phyloP scores from a whole-genome alignment of 2,888 invertebrate species.

The Dryococelus australis region DNA sequence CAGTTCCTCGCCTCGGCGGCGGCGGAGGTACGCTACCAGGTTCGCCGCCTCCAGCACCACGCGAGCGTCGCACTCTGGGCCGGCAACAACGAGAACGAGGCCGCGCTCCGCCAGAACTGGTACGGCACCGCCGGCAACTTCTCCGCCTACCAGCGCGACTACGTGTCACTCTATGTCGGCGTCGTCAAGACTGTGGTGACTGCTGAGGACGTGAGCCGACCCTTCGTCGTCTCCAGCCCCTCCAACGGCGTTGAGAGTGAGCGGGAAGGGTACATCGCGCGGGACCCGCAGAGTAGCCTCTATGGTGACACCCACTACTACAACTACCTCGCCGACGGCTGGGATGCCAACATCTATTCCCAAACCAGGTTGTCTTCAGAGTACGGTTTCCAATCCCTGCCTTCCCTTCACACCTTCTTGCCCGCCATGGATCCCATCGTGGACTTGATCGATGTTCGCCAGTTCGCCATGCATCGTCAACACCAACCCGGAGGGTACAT shows the following conservation, averaged over 20 bases:
- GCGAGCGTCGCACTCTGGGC: constrained; percentile 89
- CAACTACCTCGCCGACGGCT: constrained; percentile 69
- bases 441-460: constrained; percentile 64
- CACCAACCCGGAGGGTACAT: constrained; percentile 81
- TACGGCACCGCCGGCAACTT: constrained; percentile 60
- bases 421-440: constrained; percentile 63
- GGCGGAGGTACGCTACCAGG: constrained; percentile 81
- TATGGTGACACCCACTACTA: constrained; percentile 81
- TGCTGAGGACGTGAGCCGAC: constrained; percentile 67
- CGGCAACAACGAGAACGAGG: constrained; percentile 98
- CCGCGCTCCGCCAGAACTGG: constrained; percentile 85
- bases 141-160: constrained; percentile 70
- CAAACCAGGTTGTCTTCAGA: constrained; percentile 91
- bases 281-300: constrained; percentile 76
- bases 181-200: constrained; percentile 73
- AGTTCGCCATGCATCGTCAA: constrained; percentile 80
- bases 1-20: constrained; percentile 77
- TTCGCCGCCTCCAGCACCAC: constrained; percentile 82
- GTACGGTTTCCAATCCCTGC: constrained; percentile 93
- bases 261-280: constrained; percentile 77
- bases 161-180: constrained; percentile 73
- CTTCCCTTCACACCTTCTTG: constrained; percentile 73
- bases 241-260: constrained; percentile 81
- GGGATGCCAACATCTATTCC: constrained; percentile 80
- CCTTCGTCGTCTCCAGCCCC: constrained; percentile 89